Conservation (phyloP, 2,888 invertebrate species). For the Operophtera brumata region DNA sequence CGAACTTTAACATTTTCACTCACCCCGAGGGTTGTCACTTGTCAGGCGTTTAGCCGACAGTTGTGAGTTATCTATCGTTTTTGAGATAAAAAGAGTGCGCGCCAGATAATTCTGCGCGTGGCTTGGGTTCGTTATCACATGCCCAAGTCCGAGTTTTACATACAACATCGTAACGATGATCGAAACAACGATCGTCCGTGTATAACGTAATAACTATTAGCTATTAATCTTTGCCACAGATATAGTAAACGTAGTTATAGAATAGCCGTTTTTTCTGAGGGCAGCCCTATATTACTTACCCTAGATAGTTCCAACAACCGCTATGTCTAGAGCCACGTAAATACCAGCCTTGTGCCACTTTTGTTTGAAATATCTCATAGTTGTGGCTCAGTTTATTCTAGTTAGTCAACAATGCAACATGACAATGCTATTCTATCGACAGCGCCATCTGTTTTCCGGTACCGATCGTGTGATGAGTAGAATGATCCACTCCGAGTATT, state of each 20-base stretch:
- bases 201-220: too few species aligned
- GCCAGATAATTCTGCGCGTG: too few species aligned
- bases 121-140: too few species aligned
- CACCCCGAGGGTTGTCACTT: neutral
- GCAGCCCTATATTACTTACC: conserved; percentile 2
- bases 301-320: conserved; percentile 16
- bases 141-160: too few species aligned
- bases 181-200: too few species aligned
- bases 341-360: conserved; percentile 3
- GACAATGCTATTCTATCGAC: conserved; percentile 40
- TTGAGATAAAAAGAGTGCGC: too few species aligned
- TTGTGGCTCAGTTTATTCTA: conserved; percentile 34
- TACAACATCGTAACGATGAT: too few species aligned
- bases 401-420: conserved; percentile 36
- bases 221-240: too few species aligned
- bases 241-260: too few species aligned
- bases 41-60: neutral
- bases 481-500: conserved; percentile 2
- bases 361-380: conserved; percentile 22
- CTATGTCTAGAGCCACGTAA: conserved; percentile 13
- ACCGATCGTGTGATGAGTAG: conserved; percentile 12
- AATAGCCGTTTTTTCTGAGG: too few species aligned
- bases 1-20: neutral
- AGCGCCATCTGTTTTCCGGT: conserved; percentile 33
- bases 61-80: too few species aligned